These are phyloP conservation scores for Chloroceryle amazona DNA, from an alignment of 2,797 vertebrate genomes.

Conservation along the genomic window DNA sequence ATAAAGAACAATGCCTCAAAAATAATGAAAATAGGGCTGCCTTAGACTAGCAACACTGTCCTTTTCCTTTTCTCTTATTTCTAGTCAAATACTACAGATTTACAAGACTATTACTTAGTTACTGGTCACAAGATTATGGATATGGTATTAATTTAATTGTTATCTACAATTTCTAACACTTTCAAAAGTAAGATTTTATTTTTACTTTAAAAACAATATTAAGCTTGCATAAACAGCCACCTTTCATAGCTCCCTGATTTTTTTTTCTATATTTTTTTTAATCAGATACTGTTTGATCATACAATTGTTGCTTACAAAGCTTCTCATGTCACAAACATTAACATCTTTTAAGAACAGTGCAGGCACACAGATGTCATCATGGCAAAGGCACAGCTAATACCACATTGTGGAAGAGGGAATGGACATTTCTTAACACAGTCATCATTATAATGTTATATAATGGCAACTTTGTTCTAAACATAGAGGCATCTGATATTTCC, in stretches of 20 bases:
- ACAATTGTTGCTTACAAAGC: background rate
- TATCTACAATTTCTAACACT: background rate
- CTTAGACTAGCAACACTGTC: background rate
- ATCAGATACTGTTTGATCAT: background rate
- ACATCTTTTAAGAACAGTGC: background rate
- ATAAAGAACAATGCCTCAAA: slow-evolving; percentile 20
- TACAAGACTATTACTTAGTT: background rate
- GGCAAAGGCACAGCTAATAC: background rate
- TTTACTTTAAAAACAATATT: background rate
- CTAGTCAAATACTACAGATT: background rate
- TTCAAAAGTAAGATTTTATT: background rate
- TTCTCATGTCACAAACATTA: background rate
- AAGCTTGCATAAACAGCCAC: background rate
- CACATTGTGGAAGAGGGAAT: background rate
- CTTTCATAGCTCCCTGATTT: background rate
- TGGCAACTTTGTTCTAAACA: background rate
- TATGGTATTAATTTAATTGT: background rate
- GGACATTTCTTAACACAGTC: background rate
- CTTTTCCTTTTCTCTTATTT: background rate
- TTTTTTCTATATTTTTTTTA: background rate
- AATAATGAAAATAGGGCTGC: background rate
- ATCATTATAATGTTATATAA: background rate
- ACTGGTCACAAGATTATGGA: background rate
- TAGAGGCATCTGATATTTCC: background rate
- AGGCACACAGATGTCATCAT: background rate